Evolutionary conservation across 2,113 vertebrate genomes (phyloP), one percentile per base, ranked within the genome.

Genomic region (Cynoglossus semilaevis): DNA sequence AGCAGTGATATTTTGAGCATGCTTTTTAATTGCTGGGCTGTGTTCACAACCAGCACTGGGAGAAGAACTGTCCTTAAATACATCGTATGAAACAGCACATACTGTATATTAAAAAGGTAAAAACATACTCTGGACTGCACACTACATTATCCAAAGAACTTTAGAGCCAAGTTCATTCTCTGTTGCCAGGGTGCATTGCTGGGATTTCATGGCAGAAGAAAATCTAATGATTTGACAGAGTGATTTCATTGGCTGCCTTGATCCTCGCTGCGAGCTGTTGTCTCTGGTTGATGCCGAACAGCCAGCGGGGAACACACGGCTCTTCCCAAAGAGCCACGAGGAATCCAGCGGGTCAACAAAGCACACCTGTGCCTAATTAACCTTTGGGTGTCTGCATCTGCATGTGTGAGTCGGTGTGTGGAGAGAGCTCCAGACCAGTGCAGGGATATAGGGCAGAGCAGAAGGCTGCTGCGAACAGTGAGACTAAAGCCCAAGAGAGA

Each of bases 291-390:
- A 58, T 72, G 71, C 63, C 15, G 47, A 22, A 57, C 50, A 36
- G 56, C 68, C 51, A 63, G 35, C 51, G 66, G 68, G 54, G 63
- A 66, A 51, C 50, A 67, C 15, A 56, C 44, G 38, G 59, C 60
- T 56, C 51, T 65, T 35, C 19, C 17, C 19, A 75, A 47, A 74
- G 46, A 67, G 75, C 70, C 76, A 75, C 49, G 17, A 82, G 68
- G 66, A 49, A 74, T 73, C 42, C 52, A 55, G 67, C 70, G 18
- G 82, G 74, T 83, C 72, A 72, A 18, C 48, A 8, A 72, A 79
- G 54, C 63, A 58, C 75, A 85, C 79, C 79, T 79, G 65, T 65
- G 66, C 57, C 73, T 81, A 75, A 84, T 82, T 81, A 75, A 76
- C 71, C 66, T 72, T 41, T 74, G 58, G 61, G 58, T 11, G 11